Conservation (phyloP, 2,888 invertebrate genomes). For the Drosophila neonasuta region DNA sequence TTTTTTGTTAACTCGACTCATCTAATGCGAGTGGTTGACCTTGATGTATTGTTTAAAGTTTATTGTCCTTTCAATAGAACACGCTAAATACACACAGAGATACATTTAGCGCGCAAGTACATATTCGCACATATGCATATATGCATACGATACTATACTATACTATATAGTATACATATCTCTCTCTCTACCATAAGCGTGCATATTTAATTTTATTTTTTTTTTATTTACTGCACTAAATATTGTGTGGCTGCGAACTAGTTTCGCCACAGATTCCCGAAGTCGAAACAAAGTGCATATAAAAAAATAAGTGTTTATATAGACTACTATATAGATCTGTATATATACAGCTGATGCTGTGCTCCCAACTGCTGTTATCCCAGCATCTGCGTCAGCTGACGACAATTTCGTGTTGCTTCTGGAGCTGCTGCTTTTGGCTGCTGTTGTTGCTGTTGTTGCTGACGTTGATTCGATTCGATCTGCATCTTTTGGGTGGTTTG, state of each 20-base stretch:
- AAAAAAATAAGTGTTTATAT: conserved; percentile 61
- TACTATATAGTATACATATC: conserved; percentile 28
- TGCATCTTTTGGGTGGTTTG: conserved; percentile 21
- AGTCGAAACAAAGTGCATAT: conserved; percentile 71
- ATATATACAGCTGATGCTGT: conserved; percentile 20
- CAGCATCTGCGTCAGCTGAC: conserved; percentile 61
- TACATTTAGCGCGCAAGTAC: conserved; percentile 53
- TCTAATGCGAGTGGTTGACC: conserved; percentile 76
- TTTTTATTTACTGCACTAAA: conserved; percentile 70
- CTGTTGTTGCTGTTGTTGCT: conserved; percentile 14
- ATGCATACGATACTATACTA: conserved; percentile 4
- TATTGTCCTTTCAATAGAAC: conserved; percentile 79
- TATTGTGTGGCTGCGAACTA: conserved; percentile 61
- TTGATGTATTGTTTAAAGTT: conserved; percentile 72
- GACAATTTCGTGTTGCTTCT: conserved; percentile 17
- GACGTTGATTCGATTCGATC: conserved; percentile 18
- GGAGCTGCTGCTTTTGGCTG: conserved; percentile 42
- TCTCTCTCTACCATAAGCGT: conserved; percentile 35
- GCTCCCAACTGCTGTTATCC: conserved; percentile 46
- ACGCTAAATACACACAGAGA: conserved; percentile 68
- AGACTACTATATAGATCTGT: not conserved
- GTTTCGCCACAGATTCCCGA: conserved; percentile 60
- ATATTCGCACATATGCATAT: conserved; percentile 27
- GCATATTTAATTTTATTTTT: conserved; percentile 51
- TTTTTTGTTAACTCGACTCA: conserved; percentile 23